Evolutionary conservation across 2,797 vertebrate genomes (phyloP), one percentile per base, ranked within the genome.

Genomic region (Sebastes diaconus): DNA sequence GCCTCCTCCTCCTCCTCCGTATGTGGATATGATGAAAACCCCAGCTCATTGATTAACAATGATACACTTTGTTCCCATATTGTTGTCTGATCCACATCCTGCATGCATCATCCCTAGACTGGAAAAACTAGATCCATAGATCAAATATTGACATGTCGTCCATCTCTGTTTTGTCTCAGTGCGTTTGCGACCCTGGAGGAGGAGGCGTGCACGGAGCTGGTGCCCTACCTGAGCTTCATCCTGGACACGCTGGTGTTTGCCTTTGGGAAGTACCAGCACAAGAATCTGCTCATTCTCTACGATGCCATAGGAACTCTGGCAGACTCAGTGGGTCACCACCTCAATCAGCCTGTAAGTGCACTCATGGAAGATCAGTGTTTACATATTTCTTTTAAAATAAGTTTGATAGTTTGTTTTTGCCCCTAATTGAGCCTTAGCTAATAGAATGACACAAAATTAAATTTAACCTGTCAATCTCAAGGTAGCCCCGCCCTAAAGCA

Each of bases 221-320:
- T 99, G 4, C 98, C 98, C 1, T 98, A 99, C 89, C 95, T 99
- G 85, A 97, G 97, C 92, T 99, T 97, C 66, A 99, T 99, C 90
- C 93, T 99, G 81, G 98, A 99, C 93, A 99, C 98, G 0, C 94
- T 99, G 29, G 98, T 99, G 46, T 99, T 99, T 20, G 98, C 98
- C 42, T 99, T 99, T 1, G 97, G 97, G 32, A 99, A 99, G 78
- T 99, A 99, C 93, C 98, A 99, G 91, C 98, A 99, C 93, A 99
- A 99, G 94, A 99, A 99, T 92, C 94, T 99, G 32, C 96, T 99
- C 12, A 99, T 99, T 85, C 96, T 99, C 61, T 99, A 99, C 0
- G 98, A 99, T 3, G 98, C 98, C 77, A 99, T 99, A 2, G 98
- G 98, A 61, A 99, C 98, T 1, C 87, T 99, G 55, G 98, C 98